Percentiles rank a stretch among this genome's conserved stretches.
These are phyloP conservation scores for Carterocephalus palaemon DNA, from an alignment of 2,888 invertebrate genomes.

Conservation along the genomic window DNA sequence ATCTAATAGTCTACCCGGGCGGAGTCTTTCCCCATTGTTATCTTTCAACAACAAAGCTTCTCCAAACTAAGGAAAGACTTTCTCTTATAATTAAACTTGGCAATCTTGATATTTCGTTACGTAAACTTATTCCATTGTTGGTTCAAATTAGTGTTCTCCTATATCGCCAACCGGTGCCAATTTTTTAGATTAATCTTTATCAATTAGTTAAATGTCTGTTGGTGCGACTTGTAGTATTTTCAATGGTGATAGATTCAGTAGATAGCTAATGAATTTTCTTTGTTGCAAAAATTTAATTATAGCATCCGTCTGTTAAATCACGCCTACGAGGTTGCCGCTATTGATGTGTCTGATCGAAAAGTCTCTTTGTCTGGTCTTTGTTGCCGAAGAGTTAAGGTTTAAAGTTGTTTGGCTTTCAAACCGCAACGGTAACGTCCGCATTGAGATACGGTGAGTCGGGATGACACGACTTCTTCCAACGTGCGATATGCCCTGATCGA, in stretches of 20 bases:
- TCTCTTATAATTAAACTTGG: conserved; percentile 16
- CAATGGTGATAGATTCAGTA: conserved; percentile 2
- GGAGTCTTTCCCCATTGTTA: conserved; percentile 18
- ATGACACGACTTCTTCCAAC: conserved; percentile 15
- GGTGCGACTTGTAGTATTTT: background rate
- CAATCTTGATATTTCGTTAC: conserved; percentile 13
- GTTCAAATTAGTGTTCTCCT: conserved; percentile 7
- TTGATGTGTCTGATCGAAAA: background rate
- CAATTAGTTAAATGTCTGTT: conserved; percentile 10
- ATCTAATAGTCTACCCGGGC: background rate
- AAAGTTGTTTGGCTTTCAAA: background rate
- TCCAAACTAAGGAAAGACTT: conserved; percentile 17
- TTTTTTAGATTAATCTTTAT: conserved; percentile 10
- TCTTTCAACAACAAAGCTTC: conserved; percentile 4
- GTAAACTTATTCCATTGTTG: conserved; percentile 8
- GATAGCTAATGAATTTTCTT: conserved; percentile 4
- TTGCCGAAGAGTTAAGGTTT: background rate
- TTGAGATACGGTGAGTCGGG: conserved; percentile 13
- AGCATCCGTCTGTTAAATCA: background rate
- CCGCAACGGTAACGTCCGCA: conserved; percentile 9
- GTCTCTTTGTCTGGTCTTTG: background rate
- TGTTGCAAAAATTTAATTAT: conserved; percentile 7
- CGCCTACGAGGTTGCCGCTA: background rate
- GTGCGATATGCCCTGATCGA: conserved; percentile 9
- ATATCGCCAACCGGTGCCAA: conserved; percentile 8